These are phyloP conservation scores for Phyllotreta cruciferae DNA, from an alignment of 2,888 invertebrate genomes.

Conservation along the genomic window DNA sequence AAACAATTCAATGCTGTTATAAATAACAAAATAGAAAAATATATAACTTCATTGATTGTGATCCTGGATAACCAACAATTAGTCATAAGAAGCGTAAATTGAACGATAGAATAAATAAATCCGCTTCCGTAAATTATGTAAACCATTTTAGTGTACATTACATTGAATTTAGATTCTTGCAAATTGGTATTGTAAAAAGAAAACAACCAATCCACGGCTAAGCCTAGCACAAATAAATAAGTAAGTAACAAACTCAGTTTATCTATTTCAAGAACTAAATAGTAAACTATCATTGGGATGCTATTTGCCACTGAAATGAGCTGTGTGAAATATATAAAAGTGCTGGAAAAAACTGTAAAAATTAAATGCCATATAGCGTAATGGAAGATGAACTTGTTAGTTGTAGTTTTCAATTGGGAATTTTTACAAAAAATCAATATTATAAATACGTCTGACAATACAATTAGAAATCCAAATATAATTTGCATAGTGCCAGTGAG, in stretches of 20 bases:
- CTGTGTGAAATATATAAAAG: background rate
- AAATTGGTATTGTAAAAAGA: background rate
- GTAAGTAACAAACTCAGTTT: constrained; percentile 8
- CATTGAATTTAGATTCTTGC: constrained; percentile 3
- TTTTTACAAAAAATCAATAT: constrained; percentile 10
- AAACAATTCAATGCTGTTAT: background rate
- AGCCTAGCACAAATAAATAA: constrained; percentile 8
- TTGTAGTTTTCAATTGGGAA: constrained; percentile 1
- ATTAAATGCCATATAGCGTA: constrained; percentile 15
- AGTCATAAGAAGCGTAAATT: constrained; percentile 3
- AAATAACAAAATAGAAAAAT: constrained; percentile 5
- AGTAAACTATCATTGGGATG: background rate
- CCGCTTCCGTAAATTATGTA: background rate
- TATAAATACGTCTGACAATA: constrained; percentile 11
- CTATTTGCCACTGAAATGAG: background rate
- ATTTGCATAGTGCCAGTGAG: background rate
- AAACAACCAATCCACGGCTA: constrained; percentile 10
- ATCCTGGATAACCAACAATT: constrained; percentile 3
- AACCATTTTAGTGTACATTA: background rate
- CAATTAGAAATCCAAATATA: background rate
- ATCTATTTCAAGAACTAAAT: constrained; percentile 9
- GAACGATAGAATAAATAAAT: constrained; percentile 4
- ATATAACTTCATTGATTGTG: constrained; percentile 3
- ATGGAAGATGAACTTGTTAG: constrained; percentile 2
- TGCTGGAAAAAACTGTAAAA: background rate